Percentiles rank a stretch among this genome's conserved stretches.
Evolutionary conservation across 2,888 invertebrate species (phyloP).

Genomic region (Chrysina gloriosa): DNA sequence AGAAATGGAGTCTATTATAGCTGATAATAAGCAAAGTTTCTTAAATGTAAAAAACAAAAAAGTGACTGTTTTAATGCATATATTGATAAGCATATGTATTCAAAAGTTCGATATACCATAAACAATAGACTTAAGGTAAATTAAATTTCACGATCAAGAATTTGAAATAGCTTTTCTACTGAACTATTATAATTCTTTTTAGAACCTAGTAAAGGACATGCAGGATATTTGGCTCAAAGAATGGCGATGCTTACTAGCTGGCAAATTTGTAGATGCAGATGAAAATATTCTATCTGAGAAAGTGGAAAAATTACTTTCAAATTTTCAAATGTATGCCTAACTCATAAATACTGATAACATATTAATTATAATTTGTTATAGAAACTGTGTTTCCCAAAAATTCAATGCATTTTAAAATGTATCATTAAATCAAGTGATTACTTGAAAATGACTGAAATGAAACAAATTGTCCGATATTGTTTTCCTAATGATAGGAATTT

Average conservation of each 20-base stretch:
- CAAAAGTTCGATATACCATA: constrained; percentile 36
- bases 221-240: constrained; percentile 74
- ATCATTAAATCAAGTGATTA: constrained; percentile 62
- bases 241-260: constrained; percentile 73
- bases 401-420: constrained; percentile 63
- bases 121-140: constrained; percentile 47
- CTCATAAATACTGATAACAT: neutral
- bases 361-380: constrained; percentile 38
- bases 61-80: constrained; percentile 46
- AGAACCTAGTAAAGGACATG: constrained; percentile 72
- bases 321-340: constrained; percentile 13
- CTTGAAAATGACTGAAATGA: constrained; percentile 63
- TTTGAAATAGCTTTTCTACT: too few species aligned
- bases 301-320: constrained; percentile 62
- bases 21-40: constrained; percentile 51
- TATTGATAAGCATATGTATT: constrained; percentile 51
- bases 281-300: constrained; percentile 65
- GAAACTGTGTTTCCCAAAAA: constrained; percentile 52
- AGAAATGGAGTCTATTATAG: constrained; percentile 55
- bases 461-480: constrained; percentile 61
- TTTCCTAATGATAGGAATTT: constrained; percentile 63
- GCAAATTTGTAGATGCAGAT: constrained; percentile 68
- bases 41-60: constrained; percentile 42
- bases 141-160: too few species aligned
- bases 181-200: constrained; percentile 50